Conservation (phyloP, 2,888 invertebrate genomes). For the Cephonodes hylas region DNA sequence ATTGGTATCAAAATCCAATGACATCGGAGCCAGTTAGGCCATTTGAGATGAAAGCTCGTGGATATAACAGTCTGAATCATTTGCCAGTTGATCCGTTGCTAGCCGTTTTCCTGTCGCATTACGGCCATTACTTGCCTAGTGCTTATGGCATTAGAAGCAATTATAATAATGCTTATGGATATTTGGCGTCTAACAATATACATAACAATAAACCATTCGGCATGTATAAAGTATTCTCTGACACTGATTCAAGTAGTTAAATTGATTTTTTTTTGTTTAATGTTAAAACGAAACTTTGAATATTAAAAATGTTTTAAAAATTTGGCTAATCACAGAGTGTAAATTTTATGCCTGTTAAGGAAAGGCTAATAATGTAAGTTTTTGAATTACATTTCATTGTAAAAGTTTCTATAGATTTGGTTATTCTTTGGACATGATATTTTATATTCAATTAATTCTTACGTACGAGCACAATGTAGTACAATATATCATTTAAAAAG, state of each 20-base stretch:
- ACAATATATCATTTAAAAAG: no score
- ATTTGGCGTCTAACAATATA: constrained; percentile 83
- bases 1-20: constrained; percentile 29
- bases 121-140: constrained; percentile 80
- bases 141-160: constrained; percentile 53
- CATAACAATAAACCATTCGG: constrained; percentile 85
- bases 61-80: constrained; percentile 80
- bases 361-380: no score
- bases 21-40: constrained; percentile 14
- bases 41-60: constrained; percentile 33
- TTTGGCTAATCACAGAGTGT: no score
- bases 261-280: no score
- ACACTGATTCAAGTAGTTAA: constrained; percentile 52
- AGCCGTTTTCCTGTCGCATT: constrained; percentile 83
- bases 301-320: no score
- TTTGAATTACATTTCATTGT: no score
- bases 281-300: no score
- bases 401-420: no score
- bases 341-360: no score
- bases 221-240: constrained; percentile 78
- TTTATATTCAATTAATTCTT: no score
- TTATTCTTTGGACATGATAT: no score
- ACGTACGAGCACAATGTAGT: no score
- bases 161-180: constrained; percentile 80
- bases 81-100: constrained; percentile 81